Evolutionary conservation across 1,140 invertebrate species (phyloP).

Genomic region (Nixonia krombeini): DNA sequence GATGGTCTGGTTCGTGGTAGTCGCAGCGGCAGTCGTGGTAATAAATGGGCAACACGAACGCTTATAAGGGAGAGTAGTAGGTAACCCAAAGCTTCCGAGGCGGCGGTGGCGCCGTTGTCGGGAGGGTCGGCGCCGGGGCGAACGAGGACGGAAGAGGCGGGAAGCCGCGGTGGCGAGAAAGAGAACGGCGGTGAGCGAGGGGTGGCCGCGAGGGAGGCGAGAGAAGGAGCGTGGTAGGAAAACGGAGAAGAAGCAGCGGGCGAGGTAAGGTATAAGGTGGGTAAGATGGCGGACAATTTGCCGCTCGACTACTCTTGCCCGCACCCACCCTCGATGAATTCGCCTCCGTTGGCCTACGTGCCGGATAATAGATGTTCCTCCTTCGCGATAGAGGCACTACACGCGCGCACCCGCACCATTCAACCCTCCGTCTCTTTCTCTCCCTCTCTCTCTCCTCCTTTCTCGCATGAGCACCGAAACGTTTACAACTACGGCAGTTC

Average conservation of each 20-base stretch:
- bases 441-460: too few species aligned
- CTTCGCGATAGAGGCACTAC: constrained; percentile 53
- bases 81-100: constrained; percentile 70
- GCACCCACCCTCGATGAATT: constrained; percentile 64
- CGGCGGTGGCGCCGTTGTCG: constrained; percentile 45
- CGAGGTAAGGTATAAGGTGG: constrained; percentile 70
- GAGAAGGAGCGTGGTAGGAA: not conserved
- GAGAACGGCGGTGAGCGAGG: too few species aligned
- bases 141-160: constrained; percentile 38
- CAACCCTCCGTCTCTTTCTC: too few species aligned
- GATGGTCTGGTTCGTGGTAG: constrained; percentile 58
- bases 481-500: constrained; percentile 26
- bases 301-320: constrained; percentile 71
- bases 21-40: constrained; percentile 64
- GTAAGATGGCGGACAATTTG: constrained; percentile 73
- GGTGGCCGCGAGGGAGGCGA: too few species aligned
- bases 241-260: constrained; percentile 42
- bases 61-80: constrained; percentile 69
- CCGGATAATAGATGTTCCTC: constrained; percentile 70
- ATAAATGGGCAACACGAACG: constrained; percentile 71
- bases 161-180: constrained; percentile 43
- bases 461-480: constrained; percentile 23
- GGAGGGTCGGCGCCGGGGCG: constrained; percentile 40
- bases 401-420: constrained; percentile 27
- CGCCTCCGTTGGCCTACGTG: constrained; percentile 59